phyloP scores from a whole-genome alignment of 2,113 vertebrate species.

The Eptatretus burgeri region DNA sequence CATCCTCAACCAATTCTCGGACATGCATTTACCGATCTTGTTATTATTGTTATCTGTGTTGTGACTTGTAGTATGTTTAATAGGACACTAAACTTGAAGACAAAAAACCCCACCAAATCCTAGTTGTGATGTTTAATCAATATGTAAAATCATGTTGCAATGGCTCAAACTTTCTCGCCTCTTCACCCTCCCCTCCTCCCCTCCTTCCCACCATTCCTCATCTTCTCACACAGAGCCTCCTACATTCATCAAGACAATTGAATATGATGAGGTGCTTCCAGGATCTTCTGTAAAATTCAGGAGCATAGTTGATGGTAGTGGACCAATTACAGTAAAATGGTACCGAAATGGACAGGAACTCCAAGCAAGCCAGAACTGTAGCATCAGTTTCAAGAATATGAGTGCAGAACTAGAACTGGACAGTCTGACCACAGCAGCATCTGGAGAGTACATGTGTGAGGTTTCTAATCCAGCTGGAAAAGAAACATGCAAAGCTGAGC shows the following conservation, averaged over 20 bases:
- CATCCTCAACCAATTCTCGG: too few relatives aligned
- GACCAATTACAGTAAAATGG: neutral
- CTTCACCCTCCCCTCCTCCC: too few relatives aligned
- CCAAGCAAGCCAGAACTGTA: neutral
- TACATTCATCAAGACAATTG: slow-evolving; percentile 3
- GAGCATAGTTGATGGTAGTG: neutral
- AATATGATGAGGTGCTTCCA: slow-evolving; percentile 2
- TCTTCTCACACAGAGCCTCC: neutral
- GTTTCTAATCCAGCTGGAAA: slow-evolving; percentile 1
- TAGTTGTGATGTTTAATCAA: too few relatives aligned
- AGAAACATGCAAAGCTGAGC: slow-evolving; percentile 3
- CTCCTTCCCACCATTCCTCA: neutral
- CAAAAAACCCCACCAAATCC: too few relatives aligned
- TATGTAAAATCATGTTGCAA: too few relatives aligned
- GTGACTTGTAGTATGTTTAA: too few relatives aligned
- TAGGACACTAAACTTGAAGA: too few relatives aligned
- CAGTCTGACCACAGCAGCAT: neutral
- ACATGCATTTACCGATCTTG: too few relatives aligned
- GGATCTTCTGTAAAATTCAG: neutral
- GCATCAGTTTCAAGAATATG: neutral
- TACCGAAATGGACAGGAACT: neutral
- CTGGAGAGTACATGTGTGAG: neutral
- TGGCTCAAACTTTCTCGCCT: too few relatives aligned
- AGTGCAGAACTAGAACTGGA: neutral
- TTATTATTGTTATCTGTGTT: too few relatives aligned